These are phyloP conservation scores for Ptilorrhoa leucosticta DNA, from an alignment of 2,113 vertebrate species.

Conservation along the genomic window DNA sequence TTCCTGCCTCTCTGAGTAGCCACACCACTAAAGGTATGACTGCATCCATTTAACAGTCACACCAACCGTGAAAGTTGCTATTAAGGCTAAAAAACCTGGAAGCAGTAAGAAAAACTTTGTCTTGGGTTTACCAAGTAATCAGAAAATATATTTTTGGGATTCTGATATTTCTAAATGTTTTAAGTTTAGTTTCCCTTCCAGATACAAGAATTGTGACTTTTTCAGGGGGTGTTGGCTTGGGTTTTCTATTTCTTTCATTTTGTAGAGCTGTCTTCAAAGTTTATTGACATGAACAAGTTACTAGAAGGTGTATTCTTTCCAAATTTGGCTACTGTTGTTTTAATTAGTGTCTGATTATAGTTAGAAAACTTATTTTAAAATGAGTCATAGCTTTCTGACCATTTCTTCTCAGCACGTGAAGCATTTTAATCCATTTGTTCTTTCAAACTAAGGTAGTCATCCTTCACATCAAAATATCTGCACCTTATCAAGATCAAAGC, in stretches of 20 bases:
- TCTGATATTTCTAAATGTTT: not conserved
- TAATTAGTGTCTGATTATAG: not conserved
- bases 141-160: not conserved
- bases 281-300: not conserved
- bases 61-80: fast-evolving
- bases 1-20: not conserved
- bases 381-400: not conserved
- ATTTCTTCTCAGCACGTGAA: not conserved
- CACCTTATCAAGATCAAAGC: conserved; percentile 66
- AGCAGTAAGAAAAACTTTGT: not conserved
- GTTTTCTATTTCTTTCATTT: not conserved
- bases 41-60: not conserved
- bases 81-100: not conserved
- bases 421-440: conserved; percentile 34
- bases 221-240: fast-evolving
- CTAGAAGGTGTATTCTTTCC: not conserved
- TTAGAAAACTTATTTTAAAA: conserved; percentile 19
- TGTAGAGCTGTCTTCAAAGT: not conserved
- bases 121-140: not conserved
- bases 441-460: conserved; percentile 47
- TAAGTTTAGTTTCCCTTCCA: not conserved
- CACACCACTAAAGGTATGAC: not conserved
- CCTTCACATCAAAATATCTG: conserved; percentile 57
- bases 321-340: not conserved
- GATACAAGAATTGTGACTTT: not conserved